Evolutionary conservation across 1,140 invertebrate species (phyloP).

Genomic region (Holcopasites calliopsidis): DNA sequence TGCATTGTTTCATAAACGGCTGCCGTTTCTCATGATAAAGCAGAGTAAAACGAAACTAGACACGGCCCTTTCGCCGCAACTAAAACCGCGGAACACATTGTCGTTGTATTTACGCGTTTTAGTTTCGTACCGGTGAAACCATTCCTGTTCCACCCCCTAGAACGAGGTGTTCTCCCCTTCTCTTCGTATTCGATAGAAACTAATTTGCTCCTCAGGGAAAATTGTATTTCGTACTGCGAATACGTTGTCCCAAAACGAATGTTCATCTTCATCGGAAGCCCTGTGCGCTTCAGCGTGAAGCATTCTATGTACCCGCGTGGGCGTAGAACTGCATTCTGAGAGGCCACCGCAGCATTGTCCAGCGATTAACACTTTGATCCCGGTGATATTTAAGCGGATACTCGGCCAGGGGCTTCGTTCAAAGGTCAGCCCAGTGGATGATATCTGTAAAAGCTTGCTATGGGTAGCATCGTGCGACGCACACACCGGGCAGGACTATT

Average conservation of each 20-base stretch:
- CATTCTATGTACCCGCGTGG: slow-evolving; percentile 16
- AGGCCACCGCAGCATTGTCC: slow-evolving; percentile 49
- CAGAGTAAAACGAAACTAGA: slow-evolving; percentile 72
- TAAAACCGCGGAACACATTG: slow-evolving; percentile 36
- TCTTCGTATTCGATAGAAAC: too few species aligned
- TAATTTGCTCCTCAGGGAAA: too few species aligned
- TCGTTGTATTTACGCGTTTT: slow-evolving; percentile 37
- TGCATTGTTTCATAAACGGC: slow-evolving; percentile 74
- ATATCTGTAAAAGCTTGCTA: neutral
- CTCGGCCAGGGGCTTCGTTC: neutral
- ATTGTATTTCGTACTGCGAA: too few species aligned
- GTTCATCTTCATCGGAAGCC: slow-evolving; percentile 1
- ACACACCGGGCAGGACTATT: neutral
- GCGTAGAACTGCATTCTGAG: slow-evolving; percentile 35
- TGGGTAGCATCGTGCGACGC: neutral
- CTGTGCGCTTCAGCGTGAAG: neutral
- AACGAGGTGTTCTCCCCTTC: neutral
- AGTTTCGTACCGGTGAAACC: neutral
- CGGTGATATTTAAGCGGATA: slow-evolving; percentile 23
- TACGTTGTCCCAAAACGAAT: too few species aligned
- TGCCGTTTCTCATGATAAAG: slow-evolving; percentile 74
- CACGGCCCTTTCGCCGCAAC: slow-evolving; percentile 51
- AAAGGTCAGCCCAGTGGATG: neutral
- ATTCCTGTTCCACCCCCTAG: neutral
- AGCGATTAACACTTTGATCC: slow-evolving; percentile 60